Conservation (phyloP, 1,140 invertebrate genomes). For the Riptortus pedestris region DNA sequence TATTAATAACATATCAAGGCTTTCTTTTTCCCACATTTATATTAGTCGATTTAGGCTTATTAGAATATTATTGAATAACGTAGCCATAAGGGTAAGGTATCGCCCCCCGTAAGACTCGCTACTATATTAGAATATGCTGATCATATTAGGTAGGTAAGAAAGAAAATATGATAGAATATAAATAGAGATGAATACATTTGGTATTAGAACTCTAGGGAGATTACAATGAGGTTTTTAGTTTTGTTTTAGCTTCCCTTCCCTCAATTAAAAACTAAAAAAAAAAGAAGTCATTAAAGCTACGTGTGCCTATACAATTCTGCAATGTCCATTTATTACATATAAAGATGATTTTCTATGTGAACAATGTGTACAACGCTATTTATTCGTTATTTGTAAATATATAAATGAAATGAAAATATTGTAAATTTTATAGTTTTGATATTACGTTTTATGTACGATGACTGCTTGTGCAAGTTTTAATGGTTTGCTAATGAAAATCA, state of each 20-base stretch:
- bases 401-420: conserved; percentile 13
- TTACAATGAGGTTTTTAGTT: conserved; percentile 9
- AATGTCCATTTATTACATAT: background rate
- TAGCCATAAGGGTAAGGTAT: too few species aligned
- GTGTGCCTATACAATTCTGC: conserved; percentile 3
- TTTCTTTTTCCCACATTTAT: too few species aligned
- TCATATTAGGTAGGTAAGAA: too few species aligned
- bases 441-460: conserved; percentile 13
- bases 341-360: conserved; percentile 2
- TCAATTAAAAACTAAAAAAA: background rate
- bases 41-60: too few species aligned
- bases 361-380: conserved; percentile 4
- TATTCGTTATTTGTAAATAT: conserved; percentile 10
- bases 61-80: too few species aligned
- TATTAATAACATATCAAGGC: too few species aligned
- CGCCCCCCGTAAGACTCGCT: too few species aligned
- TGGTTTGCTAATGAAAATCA: conserved; percentile 7
- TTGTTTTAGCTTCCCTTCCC: background rate
- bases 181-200: background rate
- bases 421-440: conserved; percentile 18
- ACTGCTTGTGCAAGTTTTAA: conserved; percentile 15
- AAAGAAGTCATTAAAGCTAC: background rate
- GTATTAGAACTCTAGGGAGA: background rate
- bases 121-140: too few species aligned
- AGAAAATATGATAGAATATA: background rate